phyloP scores from a whole-genome alignment of 2,888 invertebrate species.

The Trichogramma dendrolimi region DNA sequence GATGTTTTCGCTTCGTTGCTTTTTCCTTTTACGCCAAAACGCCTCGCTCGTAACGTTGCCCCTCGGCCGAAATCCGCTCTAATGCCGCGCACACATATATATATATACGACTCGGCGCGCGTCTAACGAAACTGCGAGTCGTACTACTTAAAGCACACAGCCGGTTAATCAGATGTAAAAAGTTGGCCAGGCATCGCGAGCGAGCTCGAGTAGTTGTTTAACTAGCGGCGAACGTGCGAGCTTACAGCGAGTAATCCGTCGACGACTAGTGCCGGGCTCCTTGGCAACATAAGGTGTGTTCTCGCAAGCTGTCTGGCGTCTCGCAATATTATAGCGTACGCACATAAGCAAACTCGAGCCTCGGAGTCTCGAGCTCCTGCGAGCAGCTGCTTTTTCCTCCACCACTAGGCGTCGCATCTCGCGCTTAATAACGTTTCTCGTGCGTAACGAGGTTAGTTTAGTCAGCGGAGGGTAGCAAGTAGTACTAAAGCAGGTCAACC shows the following conservation, averaged over 20 bases:
- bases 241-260: too few species aligned
- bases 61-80: too few species aligned
- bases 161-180: too few species aligned
- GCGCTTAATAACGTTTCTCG: slow-evolving; percentile 33
- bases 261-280: neutral
- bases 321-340: neutral
- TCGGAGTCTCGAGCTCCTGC: slow-evolving; percentile 9
- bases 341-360: neutral
- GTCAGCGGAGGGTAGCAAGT: slow-evolving; percentile 21
- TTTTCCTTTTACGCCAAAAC: too few species aligned
- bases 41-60: too few species aligned
- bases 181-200: too few species aligned
- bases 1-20: too few species aligned
- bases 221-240: too few species aligned
- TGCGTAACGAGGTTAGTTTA: slow-evolving; percentile 39
- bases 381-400: slow-evolving; percentile 7
- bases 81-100: neutral
- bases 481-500: slow-evolving; percentile 27
- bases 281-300: neutral
- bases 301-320: neutral
- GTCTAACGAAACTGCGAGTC: neutral
- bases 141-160: neutral
- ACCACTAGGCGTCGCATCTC: neutral
- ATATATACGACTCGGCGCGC: neutral
- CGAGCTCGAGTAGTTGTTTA: too few species aligned